Percentiles rank a stretch among this genome's conserved stretches.
These are phyloP conservation scores for Mareca strepera DNA, from an alignment of 2,797 vertebrate genomes.

Conservation along the genomic window DNA sequence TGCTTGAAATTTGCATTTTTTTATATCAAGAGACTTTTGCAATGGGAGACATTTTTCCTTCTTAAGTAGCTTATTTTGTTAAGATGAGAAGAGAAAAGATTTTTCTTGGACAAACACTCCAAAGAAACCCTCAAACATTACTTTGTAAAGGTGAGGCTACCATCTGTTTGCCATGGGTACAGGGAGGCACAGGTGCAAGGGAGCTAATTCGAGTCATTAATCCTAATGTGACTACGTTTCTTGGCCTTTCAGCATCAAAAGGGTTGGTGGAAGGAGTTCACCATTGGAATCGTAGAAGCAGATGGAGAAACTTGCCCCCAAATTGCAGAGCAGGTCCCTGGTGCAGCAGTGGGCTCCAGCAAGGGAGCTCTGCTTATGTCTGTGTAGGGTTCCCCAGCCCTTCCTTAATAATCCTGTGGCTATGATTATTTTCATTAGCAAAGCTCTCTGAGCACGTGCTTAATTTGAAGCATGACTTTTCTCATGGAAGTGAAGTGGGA, in stretches of 20 bases:
- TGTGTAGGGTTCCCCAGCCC: fast-evolving
- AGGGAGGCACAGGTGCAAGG: background rate
- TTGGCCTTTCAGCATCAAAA: background rate
- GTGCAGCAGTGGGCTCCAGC: background rate
- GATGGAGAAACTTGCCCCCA: background rate
- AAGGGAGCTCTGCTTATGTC: background rate
- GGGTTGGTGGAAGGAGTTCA: background rate
- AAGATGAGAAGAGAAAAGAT: background rate
- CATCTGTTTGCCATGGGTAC: background rate
- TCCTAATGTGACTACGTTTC: background rate
- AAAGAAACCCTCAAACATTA: background rate
- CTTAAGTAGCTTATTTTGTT: background rate
- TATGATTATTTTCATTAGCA: background rate
- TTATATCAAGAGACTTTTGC: conserved; percentile 16
- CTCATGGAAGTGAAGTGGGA: background rate
- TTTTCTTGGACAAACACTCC: background rate
- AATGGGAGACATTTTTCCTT: background rate
- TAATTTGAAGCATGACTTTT: background rate
- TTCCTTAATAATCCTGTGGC: background rate
- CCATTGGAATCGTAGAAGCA: background rate
- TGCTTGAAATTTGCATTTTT: conserved; percentile 39
- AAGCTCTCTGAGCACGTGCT: background rate
- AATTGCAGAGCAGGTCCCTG: background rate
- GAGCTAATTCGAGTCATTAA: background rate
- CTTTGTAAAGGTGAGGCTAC: background rate